Base-by-base conservation (phyloP, 2,797 vertebrate species). In the Hoplostethus mediterraneus region DNA sequence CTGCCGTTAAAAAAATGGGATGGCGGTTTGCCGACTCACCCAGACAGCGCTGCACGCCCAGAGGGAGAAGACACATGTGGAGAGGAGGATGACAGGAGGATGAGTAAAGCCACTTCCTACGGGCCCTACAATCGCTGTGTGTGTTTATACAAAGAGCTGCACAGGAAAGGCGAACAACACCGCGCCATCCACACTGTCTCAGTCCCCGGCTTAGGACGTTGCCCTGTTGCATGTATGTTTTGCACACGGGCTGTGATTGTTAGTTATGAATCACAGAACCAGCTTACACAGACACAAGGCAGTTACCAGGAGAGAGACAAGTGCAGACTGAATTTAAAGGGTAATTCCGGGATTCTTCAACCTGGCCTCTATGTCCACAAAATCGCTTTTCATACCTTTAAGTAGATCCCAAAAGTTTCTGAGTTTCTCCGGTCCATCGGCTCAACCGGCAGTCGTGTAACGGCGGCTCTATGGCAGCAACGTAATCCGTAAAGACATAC, bases 91-190 rank as follows among this genome's bases (percentile, higher is more conserved):
- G 65, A 80, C 67, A 67, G 21, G 17, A 33, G 44, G 74, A 68
- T 76, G 77, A 83, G 63, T 77, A 51, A 83, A 52, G 36, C 68
- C 53, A 56, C 48, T 59, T 61, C 56, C 66, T 42, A 28, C 51
- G 62, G 63, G 28, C 28, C 1, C 1, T 28, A 28, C 21, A 21
- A 21, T 60, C 80, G 49, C 57, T 77, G 69, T 60, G 36, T 60
- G 36, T 69, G 71, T 67, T 67, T 51, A 45, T 63, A 61, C 64
- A 59, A 52, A 77, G 63, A 0, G 44, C 48, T 6, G 40, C 45
- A 42, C n/a, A 48, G 16, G 31, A 44, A 55, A 28, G 28, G 16
- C 49, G 21, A 49, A 30, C 5, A 10, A 53, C 17, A 52, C 12
- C 1, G 8, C 49, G 12, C 42, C 38, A 44, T 25, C 40, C 14